Evolutionary conservation across 1,140 invertebrate species (phyloP), one percentile per base, ranked within the genome.

Genomic region (Reticulitermes speratus): DNA sequence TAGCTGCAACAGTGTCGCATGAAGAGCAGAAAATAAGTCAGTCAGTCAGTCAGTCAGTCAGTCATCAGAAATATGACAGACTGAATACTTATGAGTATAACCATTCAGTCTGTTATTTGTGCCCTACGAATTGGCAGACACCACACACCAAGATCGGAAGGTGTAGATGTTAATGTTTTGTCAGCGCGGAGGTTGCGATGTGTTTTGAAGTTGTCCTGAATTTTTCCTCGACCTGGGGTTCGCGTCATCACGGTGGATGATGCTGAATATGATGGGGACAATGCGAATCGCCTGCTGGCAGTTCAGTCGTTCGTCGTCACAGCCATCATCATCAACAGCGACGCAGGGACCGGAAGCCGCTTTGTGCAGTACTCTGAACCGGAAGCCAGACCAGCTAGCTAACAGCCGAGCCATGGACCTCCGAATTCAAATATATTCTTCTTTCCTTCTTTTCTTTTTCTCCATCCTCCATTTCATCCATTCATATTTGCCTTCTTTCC

Each of bases 341-440:
- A n/a, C 65, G 25, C 65, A 32, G 48, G 44, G 48, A 85, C 89
- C 90, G 90, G 90, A 90, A 89, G 89, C 89, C 88, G 89, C 89
- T 90, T 90, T 90, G 90, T 90, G 89, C 90, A 89, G 30, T 30
- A 16, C 86, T 88, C 89, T 86, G 88, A 88, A 87, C 90, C 90
- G 90, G 90, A 90, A 90, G 90, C 90, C 89, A 89, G 89, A 88
- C 89, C 88, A 84, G 84, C 84, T 55, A 84, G 84, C 84, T 75
- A 75, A 75, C 65, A 84, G 84, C 84, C 65, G 16, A 75, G 65
- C 65, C 52, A 12, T 30, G 65, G 65, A 75, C 65, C 65, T 25
- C 65, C 65, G 65, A 75, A 75, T 75, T 75, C 65, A 75, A 75
- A 75, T 75, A 75, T 75, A 75, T 75, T 75, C 65, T 75, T 75